These are phyloP conservation scores for Musca domestica DNA, from an alignment of 1,140 invertebrate species.

Conservation along the genomic window DNA sequence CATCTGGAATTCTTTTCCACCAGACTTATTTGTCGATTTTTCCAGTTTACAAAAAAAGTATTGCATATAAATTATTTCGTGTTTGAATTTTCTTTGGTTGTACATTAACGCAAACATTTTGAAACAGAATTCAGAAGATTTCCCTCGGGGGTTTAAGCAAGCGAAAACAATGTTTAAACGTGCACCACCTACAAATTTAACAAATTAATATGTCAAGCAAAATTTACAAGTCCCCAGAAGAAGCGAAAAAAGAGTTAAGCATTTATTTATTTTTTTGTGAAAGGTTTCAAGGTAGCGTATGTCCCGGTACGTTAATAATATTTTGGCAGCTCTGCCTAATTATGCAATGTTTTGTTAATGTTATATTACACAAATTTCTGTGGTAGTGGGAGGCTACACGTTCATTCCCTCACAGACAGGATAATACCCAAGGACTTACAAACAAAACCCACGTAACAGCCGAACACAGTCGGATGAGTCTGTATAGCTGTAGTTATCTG, in stretches of 20 bases:
- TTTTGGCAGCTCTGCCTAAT: constrained; percentile 24
- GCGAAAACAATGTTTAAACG: neutral
- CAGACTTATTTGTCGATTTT: too few relatives aligned
- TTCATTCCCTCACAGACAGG: neutral
- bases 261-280: neutral
- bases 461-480: too few relatives aligned
- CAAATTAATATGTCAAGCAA: constrained; percentile 32
- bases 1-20: too few relatives aligned
- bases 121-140: constrained; percentile 8
- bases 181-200: constrained; percentile 19
- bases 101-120: too few relatives aligned
- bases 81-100: too few relatives aligned
- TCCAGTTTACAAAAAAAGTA: too few relatives aligned
- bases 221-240: constrained; percentile 5
- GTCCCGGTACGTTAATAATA: neutral
- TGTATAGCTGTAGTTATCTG: too few relatives aligned
- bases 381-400: neutral
- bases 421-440: too few relatives aligned
- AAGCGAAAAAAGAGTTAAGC: constrained; percentile 1
- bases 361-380: neutral
- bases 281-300: neutral
- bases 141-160: constrained; percentile 23
- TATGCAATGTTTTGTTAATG: constrained; percentile 24
- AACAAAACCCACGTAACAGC: too few relatives aligned
- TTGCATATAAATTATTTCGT: too few relatives aligned